Conservation (phyloP, 2,797 vertebrate genomes). For the Furcifer pardalis region DNA sequence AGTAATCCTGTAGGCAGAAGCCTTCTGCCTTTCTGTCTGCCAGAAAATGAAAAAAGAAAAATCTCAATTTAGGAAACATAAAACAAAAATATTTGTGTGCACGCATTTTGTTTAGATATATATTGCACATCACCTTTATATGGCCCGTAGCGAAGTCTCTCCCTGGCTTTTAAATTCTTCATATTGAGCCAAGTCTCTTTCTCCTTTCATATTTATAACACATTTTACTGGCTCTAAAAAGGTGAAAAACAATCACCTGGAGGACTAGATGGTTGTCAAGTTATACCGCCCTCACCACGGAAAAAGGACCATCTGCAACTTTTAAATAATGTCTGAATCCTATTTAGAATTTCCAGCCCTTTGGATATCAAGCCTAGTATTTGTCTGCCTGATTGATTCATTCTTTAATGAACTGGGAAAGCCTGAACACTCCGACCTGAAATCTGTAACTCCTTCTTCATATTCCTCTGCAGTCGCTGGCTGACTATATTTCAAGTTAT, state of each 20-base stretch:
- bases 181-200: slow-evolving; percentile 55
- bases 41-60: slow-evolving; percentile 65
- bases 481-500: slow-evolving; percentile 68
- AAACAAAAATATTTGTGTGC: slow-evolving; percentile 55
- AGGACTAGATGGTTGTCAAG: slow-evolving; percentile 56
- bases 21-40: slow-evolving; percentile 66
- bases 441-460: slow-evolving; percentile 52
- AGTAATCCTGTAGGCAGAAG: slow-evolving; percentile 68
- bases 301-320: slow-evolving; percentile 60
- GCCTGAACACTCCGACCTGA: slow-evolving; percentile 67
- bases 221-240: slow-evolving; percentile 65
- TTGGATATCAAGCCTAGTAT: slow-evolving; percentile 70
- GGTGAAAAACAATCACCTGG: slow-evolving; percentile 54
- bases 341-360: slow-evolving; percentile 60
- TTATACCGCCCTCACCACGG: slow-evolving; percentile 35
- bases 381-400: slow-evolving; percentile 67
- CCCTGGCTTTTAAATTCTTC: slow-evolving; percentile 61
- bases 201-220: slow-evolving; percentile 66
- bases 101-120: slow-evolving; percentile 58
- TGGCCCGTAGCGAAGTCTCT: slow-evolving; percentile 58
- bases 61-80: slow-evolving; percentile 57
- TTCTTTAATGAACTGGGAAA: slow-evolving; percentile 73
- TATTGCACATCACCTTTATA: slow-evolving; percentile 61
- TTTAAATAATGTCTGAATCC: slow-evolving; percentile 56
- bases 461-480: slow-evolving; percentile 47